phyloP scores from a whole-genome alignment of 2,113 vertebrate genomes.

The Euleptes europaea region DNA sequence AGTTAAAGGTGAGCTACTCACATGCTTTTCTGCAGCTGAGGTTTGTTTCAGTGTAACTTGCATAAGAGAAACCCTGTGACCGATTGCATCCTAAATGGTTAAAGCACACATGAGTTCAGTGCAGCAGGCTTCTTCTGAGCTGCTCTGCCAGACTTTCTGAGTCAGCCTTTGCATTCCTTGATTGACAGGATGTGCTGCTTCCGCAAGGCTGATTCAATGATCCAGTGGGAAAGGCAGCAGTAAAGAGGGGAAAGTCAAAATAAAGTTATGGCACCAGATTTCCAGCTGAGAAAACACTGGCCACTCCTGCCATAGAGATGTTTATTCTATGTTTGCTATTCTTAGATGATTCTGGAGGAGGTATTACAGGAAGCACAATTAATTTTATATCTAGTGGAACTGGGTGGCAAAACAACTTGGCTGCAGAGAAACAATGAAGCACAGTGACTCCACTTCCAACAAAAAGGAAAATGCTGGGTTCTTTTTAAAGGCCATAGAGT shows the following conservation, averaged over 20 bases:
- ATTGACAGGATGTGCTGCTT: background rate
- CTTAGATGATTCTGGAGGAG: background rate
- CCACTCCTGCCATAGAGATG: background rate
- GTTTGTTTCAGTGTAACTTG: background rate
- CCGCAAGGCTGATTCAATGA: background rate
- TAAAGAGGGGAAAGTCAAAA: constrained; percentile 3
- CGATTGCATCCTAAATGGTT: background rate
- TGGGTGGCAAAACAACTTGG: background rate
- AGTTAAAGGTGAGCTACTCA: background rate
- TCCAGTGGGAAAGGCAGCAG: background rate
- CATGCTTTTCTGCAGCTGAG: background rate
- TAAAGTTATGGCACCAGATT: background rate
- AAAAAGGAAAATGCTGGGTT: background rate
- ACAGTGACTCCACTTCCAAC: background rate
- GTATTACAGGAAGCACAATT: background rate
- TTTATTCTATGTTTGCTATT: background rate
- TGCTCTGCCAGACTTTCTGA: background rate
- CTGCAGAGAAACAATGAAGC: background rate
- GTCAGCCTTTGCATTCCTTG: background rate
- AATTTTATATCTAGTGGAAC: background rate
- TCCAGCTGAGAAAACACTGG: background rate
- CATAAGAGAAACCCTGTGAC: background rate
- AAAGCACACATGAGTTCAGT: background rate
- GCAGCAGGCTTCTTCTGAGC: background rate
- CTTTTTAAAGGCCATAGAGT: background rate